A percentile compares a stretch with the other conserved stretches of the same genome.
These are phyloP conservation scores for Drosophila meridionalis DNA, from an alignment of 2,888 invertebrate genomes.

Conservation along the genomic window DNA sequence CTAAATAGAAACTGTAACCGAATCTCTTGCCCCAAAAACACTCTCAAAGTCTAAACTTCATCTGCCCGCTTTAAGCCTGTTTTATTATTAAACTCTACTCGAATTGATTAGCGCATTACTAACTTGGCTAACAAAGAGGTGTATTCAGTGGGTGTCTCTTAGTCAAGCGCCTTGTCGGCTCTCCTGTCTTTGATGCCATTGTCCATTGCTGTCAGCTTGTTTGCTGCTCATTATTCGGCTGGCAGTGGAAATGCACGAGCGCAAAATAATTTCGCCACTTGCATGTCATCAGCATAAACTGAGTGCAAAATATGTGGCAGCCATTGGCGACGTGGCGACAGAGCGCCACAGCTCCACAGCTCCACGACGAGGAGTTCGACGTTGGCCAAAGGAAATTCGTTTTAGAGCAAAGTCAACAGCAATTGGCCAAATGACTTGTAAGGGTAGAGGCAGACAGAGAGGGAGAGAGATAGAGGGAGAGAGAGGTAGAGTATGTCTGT, in stretches of 20 bases:
- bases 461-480: neutral
- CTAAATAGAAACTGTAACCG: no score
- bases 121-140: slow-evolving; percentile 3
- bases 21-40: no score
- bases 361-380: slow-evolving; percentile 12
- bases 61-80: neutral
- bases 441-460: slow-evolving; percentile 47
- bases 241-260: slow-evolving; percentile 64
- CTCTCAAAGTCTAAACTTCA: no score
- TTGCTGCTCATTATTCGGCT: slow-evolving; percentile 82
- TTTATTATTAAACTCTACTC: no score
- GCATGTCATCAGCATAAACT: slow-evolving; percentile 84
- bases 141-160: slow-evolving; percentile 3
- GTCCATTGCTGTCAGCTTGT: slow-evolving; percentile 56
- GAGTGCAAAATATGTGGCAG: slow-evolving; percentile 80
- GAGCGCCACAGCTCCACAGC: neutral
- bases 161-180: slow-evolving; percentile 10
- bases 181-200: slow-evolving; percentile 1
- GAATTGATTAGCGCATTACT: slow-evolving; percentile 21
- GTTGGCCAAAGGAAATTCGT: slow-evolving; percentile 67
- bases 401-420: slow-evolving; percentile 78
- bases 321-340: slow-evolving; percentile 41
- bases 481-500: neutral
- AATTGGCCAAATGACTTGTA: slow-evolving; percentile 83
- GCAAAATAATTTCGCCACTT: slow-evolving; percentile 79